Evolutionary conservation across 2,113 vertebrate genomes (phyloP), one percentile per base, ranked within the genome.

Genomic region (Leptocoma aspasia): DNA sequence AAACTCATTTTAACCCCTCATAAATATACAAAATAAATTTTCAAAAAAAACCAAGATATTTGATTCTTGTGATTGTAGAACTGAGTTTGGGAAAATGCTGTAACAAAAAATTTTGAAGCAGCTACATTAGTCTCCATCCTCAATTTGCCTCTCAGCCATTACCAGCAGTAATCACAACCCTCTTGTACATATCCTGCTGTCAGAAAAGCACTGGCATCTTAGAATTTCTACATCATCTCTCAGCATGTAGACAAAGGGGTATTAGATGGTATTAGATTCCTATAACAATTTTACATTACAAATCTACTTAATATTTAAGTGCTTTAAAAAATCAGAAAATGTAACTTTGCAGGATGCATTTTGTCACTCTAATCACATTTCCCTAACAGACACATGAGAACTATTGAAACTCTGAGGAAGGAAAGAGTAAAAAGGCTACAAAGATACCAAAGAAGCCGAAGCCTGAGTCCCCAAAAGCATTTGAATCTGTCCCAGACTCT

Each of bases 381-480:
- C 26, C 10, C 31, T 49, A 59, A 69, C 73, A 99, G 99, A 61
- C 99, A 99, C 90, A 98, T 98, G 86, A 98, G 95, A 85, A 97
- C 98, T 68, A 98, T 99, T 22, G 98, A 99, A 89, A 97, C 96
- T 42, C 94, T 99, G 90, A 97, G 97, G 89, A 98, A 97, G 83
- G 97, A 99, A 89, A 98, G 98, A 87, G 98, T 98, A 79, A 98
- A 98, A 57, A 98, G 79, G 75, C 97, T 99, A 50, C 98, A 98
- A 77, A 98, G 90, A 31, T 98, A 92, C 83, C 95, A 97, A 19
- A 98, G 99, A 90, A 97, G 98, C 45, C 98, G 98, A 35, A 99
- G 99, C 89, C 96, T 99, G 65, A 99, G 99, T 94, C 98, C 98
- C 56, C 97, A 98, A 83, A 99, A 99, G 90, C 98, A 98, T 22